Evolutionary conservation across 2,113 vertebrate genomes (phyloP).

Genomic region (Hippocampus mohnikei): DNA sequence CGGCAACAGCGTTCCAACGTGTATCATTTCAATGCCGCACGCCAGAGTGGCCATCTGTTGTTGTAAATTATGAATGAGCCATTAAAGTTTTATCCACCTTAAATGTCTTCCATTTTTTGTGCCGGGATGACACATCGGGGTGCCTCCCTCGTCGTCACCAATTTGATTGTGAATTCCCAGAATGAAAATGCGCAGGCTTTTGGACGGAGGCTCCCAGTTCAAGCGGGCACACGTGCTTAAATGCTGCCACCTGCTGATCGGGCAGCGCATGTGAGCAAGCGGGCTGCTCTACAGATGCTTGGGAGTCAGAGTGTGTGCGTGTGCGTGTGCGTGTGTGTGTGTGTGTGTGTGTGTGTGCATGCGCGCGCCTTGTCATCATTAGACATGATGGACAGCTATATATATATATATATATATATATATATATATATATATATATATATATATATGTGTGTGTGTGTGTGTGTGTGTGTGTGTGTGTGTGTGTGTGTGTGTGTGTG

Average conservation of each 20-base stretch:
- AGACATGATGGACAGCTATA: no score
- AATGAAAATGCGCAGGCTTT: constrained; percentile 19
- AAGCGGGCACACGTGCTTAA: constrained; percentile 58
- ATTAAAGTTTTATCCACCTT: constrained; percentile 73
- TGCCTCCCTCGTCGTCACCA: constrained; percentile 44
- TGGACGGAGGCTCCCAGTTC: constrained; percentile 11
- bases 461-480: not conserved
- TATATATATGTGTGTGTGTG: not conserved
- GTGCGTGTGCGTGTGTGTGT: not conserved
- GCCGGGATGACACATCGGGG: constrained; percentile 66
- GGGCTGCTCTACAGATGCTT: constrained; percentile 9
- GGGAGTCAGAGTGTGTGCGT: not conserved
- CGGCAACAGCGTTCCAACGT: constrained; percentile 39
- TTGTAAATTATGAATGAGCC: constrained; percentile 76
- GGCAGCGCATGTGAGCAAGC: constrained; percentile 21
- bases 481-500: not conserved
- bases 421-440: no score
- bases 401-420: no score
- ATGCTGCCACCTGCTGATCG: constrained; percentile 76
- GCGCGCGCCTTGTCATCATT: no score
- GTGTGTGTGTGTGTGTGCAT: not conserved
- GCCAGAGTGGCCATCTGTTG: constrained; percentile 73
- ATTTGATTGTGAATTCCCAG: no score
- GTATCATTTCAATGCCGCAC: constrained; percentile 39
- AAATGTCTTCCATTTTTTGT: constrained; percentile 71